phyloP scores from a whole-genome alignment of 2,113 vertebrate species.

The Cavia porcellus region DNA sequence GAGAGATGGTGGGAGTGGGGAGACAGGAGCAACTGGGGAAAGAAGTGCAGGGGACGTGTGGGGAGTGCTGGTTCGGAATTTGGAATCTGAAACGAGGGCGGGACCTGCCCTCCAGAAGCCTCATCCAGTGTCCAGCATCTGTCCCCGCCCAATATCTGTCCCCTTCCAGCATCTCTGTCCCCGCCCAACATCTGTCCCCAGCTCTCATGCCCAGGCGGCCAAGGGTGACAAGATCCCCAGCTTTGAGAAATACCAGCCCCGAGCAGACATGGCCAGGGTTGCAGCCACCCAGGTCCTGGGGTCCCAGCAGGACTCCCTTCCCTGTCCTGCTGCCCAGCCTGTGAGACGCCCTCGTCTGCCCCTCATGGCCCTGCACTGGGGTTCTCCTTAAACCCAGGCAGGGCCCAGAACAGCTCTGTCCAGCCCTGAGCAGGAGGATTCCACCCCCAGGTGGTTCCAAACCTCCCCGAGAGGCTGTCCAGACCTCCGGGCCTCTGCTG shows the following conservation, averaged over 20 bases:
- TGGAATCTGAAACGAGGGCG: not conserved
- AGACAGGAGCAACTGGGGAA: no score
- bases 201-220: not conserved
- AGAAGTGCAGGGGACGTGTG: no score
- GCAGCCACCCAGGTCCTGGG: not conserved
- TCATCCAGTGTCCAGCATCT: not conserved
- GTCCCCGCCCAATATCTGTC: not conserved
- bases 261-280: not conserved
- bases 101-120: no score
- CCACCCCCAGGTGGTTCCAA: not conserved
- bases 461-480: not conserved
- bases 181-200: not conserved
- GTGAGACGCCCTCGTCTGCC: rapidly evolving
- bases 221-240: not conserved
- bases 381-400: no score
- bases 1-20: not conserved
- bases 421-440: not conserved
- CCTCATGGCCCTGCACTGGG: rapidly evolving
- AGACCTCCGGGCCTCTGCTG: not conserved
- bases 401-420: no score
- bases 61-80: not conserved
- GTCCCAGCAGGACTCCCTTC: not conserved
- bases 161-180: not conserved
- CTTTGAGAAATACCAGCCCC: not conserved
- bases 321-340: not conserved